phyloP scores from a whole-genome alignment of 2,888 invertebrate genomes.

The Eristalinus aeneus region DNA sequence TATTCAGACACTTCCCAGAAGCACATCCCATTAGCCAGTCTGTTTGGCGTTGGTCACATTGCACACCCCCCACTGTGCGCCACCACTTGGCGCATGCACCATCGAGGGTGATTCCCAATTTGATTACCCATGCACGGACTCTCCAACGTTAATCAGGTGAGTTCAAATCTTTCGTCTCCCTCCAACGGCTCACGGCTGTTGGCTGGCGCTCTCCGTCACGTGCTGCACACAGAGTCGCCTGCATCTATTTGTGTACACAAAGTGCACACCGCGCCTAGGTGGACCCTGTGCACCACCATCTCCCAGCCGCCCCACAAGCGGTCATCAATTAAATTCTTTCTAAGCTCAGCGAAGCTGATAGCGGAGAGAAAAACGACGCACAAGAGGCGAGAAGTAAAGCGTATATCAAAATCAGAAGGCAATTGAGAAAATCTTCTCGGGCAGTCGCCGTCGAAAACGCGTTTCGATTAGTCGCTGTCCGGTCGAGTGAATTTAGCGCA shows the following conservation, averaged over 20 bases:
- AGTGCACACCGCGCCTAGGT: not conserved
- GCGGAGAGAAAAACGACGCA: conserved; percentile 21
- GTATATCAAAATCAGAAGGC: not conserved
- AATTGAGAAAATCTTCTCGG: conserved; percentile 36
- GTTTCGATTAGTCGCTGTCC: conserved; percentile 49
- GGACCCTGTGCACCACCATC: no score
- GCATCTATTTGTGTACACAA: conserved; percentile 43
- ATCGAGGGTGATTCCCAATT: conserved; percentile 35
- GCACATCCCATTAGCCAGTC: no score
- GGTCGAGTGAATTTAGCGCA: not conserved
- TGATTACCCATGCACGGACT: conserved; percentile 41
- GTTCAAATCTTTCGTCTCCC: conserved; percentile 48
- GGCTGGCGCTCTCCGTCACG: conserved; percentile 45
- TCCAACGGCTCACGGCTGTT: conserved; percentile 2
- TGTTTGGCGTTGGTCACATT: not conserved
- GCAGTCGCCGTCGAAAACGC: conserved; percentile 54
- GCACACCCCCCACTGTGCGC: not conserved
- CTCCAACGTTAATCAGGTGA: conserved; percentile 49
- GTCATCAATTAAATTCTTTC: conserved; percentile 51
- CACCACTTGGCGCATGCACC: conserved; percentile 37
- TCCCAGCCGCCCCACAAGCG: not conserved
- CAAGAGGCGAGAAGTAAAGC: not conserved
- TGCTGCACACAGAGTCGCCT: conserved; percentile 23
- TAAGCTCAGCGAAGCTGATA: conserved; percentile 50
- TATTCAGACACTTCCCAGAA: no score